These are phyloP conservation scores for Brachionus sp. DNA, from an alignment of 1,140 invertebrate species.

Conservation along the genomic window DNA sequence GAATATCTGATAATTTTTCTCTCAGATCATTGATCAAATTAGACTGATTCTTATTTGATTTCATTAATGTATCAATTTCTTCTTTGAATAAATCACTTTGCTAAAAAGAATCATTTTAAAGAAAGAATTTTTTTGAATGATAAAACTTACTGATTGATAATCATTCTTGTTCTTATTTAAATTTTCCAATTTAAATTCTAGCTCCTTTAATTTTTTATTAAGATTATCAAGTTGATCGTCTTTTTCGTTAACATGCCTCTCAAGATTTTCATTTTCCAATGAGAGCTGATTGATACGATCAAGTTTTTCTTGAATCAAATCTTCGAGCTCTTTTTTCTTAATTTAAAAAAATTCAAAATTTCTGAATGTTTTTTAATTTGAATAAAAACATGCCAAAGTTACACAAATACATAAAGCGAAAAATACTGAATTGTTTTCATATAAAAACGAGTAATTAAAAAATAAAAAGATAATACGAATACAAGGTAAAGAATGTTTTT, in stretches of 20 bases:
- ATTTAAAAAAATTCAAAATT: neutral
- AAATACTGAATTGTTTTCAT: too few species aligned
- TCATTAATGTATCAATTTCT: slow-evolving; percentile 20
- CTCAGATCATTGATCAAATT: slow-evolving; percentile 7
- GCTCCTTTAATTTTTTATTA: neutral
- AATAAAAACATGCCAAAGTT: slow-evolving; percentile 5
- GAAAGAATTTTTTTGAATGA: neutral
- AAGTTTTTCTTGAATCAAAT: neutral
- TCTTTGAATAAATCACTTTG: slow-evolving; percentile 27
- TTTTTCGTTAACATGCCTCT: neutral
- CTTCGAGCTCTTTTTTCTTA: slow-evolving; percentile 23
- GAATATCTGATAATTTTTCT: slow-evolving; percentile 9
- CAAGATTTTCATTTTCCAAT: slow-evolving; percentile 20
- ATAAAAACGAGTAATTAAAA: neutral
- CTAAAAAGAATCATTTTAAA: neutral
- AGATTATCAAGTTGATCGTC: neutral
- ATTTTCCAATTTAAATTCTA: slow-evolving; percentile 10
- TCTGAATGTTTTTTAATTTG: neutral
- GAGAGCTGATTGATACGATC: neutral
- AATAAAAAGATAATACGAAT: neutral
- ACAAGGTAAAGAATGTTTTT: too few species aligned
- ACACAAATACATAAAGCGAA: neutral
- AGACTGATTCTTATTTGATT: slow-evolving; percentile 5
- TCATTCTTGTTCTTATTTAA: neutral
- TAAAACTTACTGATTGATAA: neutral